Evolutionary conservation across 2,797 vertebrate species (phyloP), one percentile per base, ranked within the genome.

Genomic region (Brachyalestes nurse): DNA sequence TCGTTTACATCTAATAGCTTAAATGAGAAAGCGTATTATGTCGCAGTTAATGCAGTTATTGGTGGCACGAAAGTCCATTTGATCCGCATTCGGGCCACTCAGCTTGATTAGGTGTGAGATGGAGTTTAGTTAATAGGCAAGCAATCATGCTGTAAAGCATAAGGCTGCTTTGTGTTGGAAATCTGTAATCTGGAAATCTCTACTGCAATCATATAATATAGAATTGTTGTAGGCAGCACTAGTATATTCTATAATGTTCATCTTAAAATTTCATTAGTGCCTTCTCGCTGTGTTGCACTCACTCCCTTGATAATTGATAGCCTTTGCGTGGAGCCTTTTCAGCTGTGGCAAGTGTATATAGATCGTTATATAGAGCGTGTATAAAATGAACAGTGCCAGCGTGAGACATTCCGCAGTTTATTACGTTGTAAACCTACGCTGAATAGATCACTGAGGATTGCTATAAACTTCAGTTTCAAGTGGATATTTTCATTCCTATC

Each of bases 1-100:
- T 81, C 51, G 23, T 83, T 85, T 82, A 57, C 64, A 72, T 82
- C 60, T 49, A 77, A 83, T 40, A 1, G 57, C 60, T 51, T 65
- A 74, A 83, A 79, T 58, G 57, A 34, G 71, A 81, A 86, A 76
- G 70, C 72, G 65, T 76, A 81, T 86, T 83, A 83, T 74, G 57
- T 79, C 51, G 60, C 55, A 79, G 57, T 82, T 80, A 78, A 65
- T 70, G 60, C 0, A 19, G 73, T 87, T 82, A 83, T 77, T 87
- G 82, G 82, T 86, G 78, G 88, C 70, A 74, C 34, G 73, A 72
- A 53, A 82, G 85, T 90, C 89, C 83, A 89, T 92, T 89, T 90
- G 86, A 91, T 90, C 82, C 82, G 82, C 82, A 84, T 88, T 89
- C 86, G 88, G 78, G 75, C 85, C 85, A 84, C 86, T 86, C 66